These are phyloP conservation scores for Cryptocheilus praepositus DNA, from an alignment of 2,888 invertebrate species.

Conservation along the genomic window DNA sequence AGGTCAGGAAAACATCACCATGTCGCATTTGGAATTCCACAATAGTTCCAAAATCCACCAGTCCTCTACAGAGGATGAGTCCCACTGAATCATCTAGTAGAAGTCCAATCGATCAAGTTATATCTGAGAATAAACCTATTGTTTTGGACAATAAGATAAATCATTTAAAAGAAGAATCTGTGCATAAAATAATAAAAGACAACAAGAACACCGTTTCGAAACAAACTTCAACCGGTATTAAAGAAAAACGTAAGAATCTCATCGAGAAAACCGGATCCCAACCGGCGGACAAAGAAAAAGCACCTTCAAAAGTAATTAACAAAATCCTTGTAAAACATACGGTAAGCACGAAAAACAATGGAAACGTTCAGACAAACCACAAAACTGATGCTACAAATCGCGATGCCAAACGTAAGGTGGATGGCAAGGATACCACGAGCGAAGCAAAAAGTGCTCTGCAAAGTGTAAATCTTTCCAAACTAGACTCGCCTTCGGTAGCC, in stretches of 20 bases:
- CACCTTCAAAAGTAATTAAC: slow-evolving; percentile 49
- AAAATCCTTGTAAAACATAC: slow-evolving; percentile 59
- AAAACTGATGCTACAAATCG: slow-evolving; percentile 42
- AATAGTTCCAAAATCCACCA: slow-evolving; percentile 66
- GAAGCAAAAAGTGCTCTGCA: slow-evolving; percentile 38
- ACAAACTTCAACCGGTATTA: slow-evolving; percentile 51
- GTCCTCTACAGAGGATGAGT: slow-evolving; percentile 73
- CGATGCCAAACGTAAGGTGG: slow-evolving; percentile 39
- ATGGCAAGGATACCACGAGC: slow-evolving; percentile 44
- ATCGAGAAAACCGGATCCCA: slow-evolving; percentile 52
- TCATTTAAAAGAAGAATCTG: slow-evolving; percentile 53
- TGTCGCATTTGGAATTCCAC: slow-evolving; percentile 69
- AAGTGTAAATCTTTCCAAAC: slow-evolving; percentile 26
- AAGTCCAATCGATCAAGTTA: slow-evolving; percentile 72
- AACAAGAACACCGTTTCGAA: slow-evolving; percentile 62
- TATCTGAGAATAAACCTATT: slow-evolving; percentile 68
- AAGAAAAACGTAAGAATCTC: slow-evolving; percentile 56
- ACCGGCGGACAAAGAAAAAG: slow-evolving; percentile 57
- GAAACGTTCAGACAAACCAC: slow-evolving; percentile 42
- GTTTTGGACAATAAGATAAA: slow-evolving; percentile 45
- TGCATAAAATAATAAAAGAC: slow-evolving; percentile 72
- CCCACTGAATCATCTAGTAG: slow-evolving; percentile 61
- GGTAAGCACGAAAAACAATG: slow-evolving; percentile 41
- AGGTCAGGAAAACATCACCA: slow-evolving; percentile 89
- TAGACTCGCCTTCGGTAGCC: slow-evolving; percentile 23